Conservation (phyloP, 2,888 invertebrate species). For the Stegophylla sp. region DNA sequence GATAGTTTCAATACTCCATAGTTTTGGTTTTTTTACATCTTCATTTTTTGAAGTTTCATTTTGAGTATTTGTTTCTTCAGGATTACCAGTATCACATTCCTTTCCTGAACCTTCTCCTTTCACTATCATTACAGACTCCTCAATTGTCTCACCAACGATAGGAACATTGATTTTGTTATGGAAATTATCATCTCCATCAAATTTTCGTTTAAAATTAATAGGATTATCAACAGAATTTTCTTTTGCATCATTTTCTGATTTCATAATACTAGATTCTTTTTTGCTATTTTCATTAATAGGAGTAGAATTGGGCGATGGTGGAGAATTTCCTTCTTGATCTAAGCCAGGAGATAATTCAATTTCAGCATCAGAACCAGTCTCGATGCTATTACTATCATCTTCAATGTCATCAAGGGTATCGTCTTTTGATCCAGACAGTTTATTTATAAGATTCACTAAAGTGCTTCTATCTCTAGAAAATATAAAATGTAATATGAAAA, state of each 20-base stretch:
- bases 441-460: constrained; percentile 78
- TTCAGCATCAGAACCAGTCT: constrained; percentile 64
- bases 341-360: constrained; percentile 61
- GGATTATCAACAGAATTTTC: constrained; percentile 3
- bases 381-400: constrained; percentile 63
- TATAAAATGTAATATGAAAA: constrained; percentile 55
- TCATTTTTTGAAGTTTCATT: constrained; percentile 54
- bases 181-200: constrained; percentile 74
- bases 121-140: constrained; percentile 75
- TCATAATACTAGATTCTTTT: constrained; percentile 9
- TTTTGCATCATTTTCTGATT: constrained; percentile 5
- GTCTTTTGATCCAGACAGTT: constrained; percentile 69
- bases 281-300: constrained; percentile 12
- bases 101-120: constrained; percentile 76
- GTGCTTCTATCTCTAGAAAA: constrained; percentile 78
- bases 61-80: constrained; percentile 63
- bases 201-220: constrained; percentile 66
- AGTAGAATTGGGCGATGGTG: background rate
- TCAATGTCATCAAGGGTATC: constrained; percentile 63
- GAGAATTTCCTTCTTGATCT: constrained; percentile 65
- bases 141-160: constrained; percentile 73
- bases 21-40: constrained; percentile 62
- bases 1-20: constrained; percentile 64
- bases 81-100: constrained; percentile 79
- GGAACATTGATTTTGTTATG: constrained; percentile 64